Base-by-base conservation (phyloP, 2,797 vertebrate species). In the Peromyscus eremicus region DNA sequence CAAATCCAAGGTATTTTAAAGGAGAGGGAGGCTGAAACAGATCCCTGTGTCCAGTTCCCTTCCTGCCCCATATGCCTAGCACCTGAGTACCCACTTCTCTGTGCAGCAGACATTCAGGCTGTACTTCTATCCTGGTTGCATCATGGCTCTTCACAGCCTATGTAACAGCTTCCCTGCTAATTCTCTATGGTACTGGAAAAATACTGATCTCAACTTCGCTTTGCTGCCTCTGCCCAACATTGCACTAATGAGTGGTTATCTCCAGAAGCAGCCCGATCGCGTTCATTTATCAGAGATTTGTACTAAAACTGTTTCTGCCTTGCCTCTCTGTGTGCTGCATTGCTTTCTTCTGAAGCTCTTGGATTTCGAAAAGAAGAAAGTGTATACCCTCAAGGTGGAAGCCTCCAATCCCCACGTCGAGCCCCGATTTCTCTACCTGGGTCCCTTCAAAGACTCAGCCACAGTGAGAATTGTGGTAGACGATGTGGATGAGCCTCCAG, bases 401-500 rank as follows among this genome's bases (percentile, higher is more conserved):
- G 99, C 99, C 97, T 98, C 99, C 92, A 99, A 99, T 94, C 98
- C 98, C 77, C 99, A 99, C 0, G 96, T 99, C 70, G 99, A 99
- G 96, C 98, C 99, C 1, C 99, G 99, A 84, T 99, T 99, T 98
- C 98, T 99, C 95, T 99, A 99, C 91, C 92, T 99, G 97, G 99
- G 99, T 0, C 99, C 99, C 12, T 99, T 99, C 98, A 99, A 99
- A 97, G 99, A 99, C 86, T 99, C 99, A 32, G 99, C 99, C 86
- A 98, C 98, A 0, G 94, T 99, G 87, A 99, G 99, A 98, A 99
- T 99, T 66, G 57, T 97, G 0, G 99, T 99, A 93, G 99, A 99
- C 94, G 99, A 99, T 87, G 99, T 99, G 70, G 99, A 99, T 29
- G 99, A 99, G 97, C 99, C 99, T 0, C 99, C 99, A 0, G 97